phyloP scores from a whole-genome alignment of 2,113 vertebrate species.

The Triplophysa siluroides region DNA sequence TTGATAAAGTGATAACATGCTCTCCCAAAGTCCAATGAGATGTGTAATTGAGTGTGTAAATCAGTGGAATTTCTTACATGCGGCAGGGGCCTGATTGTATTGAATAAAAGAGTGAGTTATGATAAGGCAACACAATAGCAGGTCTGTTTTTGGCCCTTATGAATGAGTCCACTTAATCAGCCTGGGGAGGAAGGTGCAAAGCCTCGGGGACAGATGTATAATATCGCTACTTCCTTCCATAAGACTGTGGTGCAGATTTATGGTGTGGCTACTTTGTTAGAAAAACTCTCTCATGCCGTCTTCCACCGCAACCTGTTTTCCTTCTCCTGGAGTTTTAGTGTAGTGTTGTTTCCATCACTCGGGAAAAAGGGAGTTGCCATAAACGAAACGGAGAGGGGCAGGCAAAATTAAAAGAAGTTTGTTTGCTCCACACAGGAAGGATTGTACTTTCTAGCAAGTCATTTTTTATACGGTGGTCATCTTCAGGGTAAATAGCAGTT shows the following conservation, averaged over 20 bases:
- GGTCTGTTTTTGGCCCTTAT: constrained; percentile 34
- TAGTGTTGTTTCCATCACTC: constrained; percentile 50
- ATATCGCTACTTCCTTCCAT: constrained; percentile 48
- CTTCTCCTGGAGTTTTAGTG: constrained; percentile 63
- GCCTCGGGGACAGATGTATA: constrained; percentile 48
- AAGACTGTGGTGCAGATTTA: constrained; percentile 53
- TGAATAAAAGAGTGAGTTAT: constrained; percentile 42
- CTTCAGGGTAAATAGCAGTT: too few species aligned
- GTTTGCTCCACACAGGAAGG: neutral
- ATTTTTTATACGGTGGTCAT: too few species aligned
- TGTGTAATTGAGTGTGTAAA: constrained; percentile 10
- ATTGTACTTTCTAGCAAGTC: neutral
- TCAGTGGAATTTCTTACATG: constrained; percentile 5
- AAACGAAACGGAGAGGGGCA: constrained; percentile 5
- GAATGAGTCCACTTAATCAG: constrained; percentile 45
- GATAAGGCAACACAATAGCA: constrained; percentile 40
- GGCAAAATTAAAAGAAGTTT: neutral
- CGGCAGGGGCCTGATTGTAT: constrained; percentile 17
- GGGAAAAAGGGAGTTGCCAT: constrained; percentile 24
- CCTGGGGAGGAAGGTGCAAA: constrained; percentile 45
- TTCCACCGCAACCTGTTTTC: constrained; percentile 58
- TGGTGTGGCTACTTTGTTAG: constrained; percentile 54
- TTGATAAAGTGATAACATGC: constrained; percentile 4
- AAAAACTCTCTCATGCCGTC: constrained; percentile 57
- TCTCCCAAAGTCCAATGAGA: neutral